Base-by-base conservation (phyloP, 1,140 invertebrate species). In the Eurosta solidaginis region DNA sequence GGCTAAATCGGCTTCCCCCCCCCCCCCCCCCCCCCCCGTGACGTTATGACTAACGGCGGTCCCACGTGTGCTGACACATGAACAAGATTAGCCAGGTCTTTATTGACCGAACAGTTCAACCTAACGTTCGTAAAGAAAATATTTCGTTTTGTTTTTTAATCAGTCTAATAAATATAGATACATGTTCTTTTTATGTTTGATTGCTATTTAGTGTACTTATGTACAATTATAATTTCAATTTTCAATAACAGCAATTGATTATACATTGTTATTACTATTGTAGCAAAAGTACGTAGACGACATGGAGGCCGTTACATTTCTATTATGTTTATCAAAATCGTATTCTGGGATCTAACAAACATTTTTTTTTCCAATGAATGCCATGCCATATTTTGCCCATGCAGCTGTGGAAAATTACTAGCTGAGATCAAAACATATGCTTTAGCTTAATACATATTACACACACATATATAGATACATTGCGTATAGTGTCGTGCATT, bases 241-340 rank as follows among this genome's bases (percentile, higher is more conserved):
- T 63, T 63, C 54, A 63, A 63, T 63, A 63, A 36, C 54, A 63
- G 54, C 54, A 63, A 63, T 63, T 63, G 54, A 63, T 17, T 33
- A n/a, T 12, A 33, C 33, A 7, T 68, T 68, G n/a, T n/a, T n/a
- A n/a, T 68, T 68, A 68, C 40, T 68, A 40, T 68, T 68, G 29
- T 40, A 68, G 40, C 40, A 40, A 6, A 17, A 54, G 17, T 54
- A 54, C 27, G 17, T 54, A 54, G 3, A 54, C 27, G 25, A 1
- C 25, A 54, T 12, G 52, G 27, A 54, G 27, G 25, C 17, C 9
- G 27, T n/a, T n/a, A n/a, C n/a, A n/a, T n/a, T n/a, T n/a, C n/a
- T n/a, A n/a, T n/a, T n/a, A n/a, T n/a, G n/a, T n/a, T n/a, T n/a
- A n/a, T n/a, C n/a, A n/a, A n/a, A n/a, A n/a, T n/a, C n/a, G n/a